Evolutionary conservation across 2,113 vertebrate genomes (phyloP), one percentile per base, ranked within the genome.

Genomic region (Tylochromis polylepis): DNA sequence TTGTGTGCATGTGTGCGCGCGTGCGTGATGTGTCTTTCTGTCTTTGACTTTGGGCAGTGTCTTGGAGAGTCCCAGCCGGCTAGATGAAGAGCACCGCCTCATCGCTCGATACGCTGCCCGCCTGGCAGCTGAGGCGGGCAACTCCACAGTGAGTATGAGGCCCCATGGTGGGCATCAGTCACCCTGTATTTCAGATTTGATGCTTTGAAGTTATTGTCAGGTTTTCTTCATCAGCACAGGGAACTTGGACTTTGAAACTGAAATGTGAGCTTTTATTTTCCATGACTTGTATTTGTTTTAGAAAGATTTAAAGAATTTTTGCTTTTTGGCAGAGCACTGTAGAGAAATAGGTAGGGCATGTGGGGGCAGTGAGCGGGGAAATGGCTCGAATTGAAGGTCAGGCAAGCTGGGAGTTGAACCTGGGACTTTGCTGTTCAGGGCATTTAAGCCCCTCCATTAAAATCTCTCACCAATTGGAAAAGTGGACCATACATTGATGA

Each of bases 1-100:
- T 5, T 83, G 41, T 58, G 43, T 83, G 27, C 59, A 41, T 79
- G 22, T 49, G 31, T 83, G 38, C 55, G 49, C 83, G 38, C 83
- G 51, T 82, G 56, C 62, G 67, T 91, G 83, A 89, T 58, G 7
- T 62, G 12, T 84, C 77, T 88, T 84, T 89, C 58, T 90, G 43
- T 90, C 43, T 91, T 38, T 87, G 82, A 89, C 88, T 92, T 79
- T 79, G 85, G 29, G 65, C 97, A 98, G 98, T 22, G 97, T 96
- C 88, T 95, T 99, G 95, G 98, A 98, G 91, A 99, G 98, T 94
- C 98, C 98, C 1, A 97, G 98, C 84, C 91, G 97, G 49, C 95
- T 99, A 85, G 98, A 99, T 4, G 98, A 99, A 93, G 98, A 99
- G 89, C 98, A 99, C 84, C 94, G 98, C 27, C 97, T 99, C 55